Conservation (phyloP, 2,888 invertebrate species). For the Branchellion lobata region DNA sequence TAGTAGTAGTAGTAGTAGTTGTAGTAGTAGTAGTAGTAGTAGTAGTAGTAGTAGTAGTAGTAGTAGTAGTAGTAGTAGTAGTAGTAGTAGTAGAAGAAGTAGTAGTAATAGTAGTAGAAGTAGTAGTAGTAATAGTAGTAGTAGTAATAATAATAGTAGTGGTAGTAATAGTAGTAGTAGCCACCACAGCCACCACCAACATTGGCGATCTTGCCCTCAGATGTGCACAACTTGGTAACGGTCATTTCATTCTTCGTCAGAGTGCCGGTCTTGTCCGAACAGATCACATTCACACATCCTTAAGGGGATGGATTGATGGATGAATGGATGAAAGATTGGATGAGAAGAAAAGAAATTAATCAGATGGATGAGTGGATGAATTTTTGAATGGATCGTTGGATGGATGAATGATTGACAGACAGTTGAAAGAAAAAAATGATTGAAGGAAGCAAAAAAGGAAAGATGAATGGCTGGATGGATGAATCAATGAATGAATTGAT, state of each 20-base stretch:
- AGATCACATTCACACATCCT: slow-evolving; percentile 84
- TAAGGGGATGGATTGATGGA: slow-evolving; percentile 49
- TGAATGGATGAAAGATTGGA: background rate
- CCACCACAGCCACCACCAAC: slow-evolving; percentile 57
- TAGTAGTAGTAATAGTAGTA: no score
- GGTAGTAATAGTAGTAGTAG: no score
- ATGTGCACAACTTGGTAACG: slow-evolving; percentile 84
- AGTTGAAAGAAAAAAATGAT: background rate
- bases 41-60: no score
- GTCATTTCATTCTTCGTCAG: slow-evolving; percentile 99
- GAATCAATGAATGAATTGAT: no score
- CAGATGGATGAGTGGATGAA: background rate
- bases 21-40: slow-evolving; percentile 2
- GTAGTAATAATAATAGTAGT: no score
- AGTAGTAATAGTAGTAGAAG: no score
- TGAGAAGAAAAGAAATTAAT: no score
- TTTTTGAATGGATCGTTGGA: background rate
- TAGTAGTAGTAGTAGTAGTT: slow-evolving; percentile 46
- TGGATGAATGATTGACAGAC: background rate
- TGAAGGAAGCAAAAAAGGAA: background rate
- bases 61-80: no score
- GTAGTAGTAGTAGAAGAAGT: no score
- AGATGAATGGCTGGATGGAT: no score
- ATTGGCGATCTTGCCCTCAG: slow-evolving; percentile 79
- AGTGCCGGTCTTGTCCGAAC: slow-evolving; percentile 98